phyloP scores from a whole-genome alignment of 2,113 vertebrate genomes.

The Callaeas wilsoni region DNA sequence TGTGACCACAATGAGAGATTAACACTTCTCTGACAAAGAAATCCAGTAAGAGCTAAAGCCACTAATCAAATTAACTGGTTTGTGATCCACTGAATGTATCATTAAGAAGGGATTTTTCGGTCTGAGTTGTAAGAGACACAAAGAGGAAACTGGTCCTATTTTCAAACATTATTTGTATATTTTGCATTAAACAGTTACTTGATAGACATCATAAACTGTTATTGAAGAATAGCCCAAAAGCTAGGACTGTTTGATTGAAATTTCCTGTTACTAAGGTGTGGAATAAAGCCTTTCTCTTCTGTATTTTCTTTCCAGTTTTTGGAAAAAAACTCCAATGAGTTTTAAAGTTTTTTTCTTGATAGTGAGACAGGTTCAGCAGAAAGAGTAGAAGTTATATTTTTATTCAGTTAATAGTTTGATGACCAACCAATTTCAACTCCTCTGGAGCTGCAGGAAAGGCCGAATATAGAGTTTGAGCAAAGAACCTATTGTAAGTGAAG shows the following conservation, averaged over 20 bases:
- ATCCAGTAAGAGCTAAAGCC: not conserved
- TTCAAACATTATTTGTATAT: not conserved
- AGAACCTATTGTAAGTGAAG: not conserved
- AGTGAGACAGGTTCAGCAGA: not conserved
- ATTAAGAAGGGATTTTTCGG: not conserved
- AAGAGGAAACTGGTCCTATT: not conserved
- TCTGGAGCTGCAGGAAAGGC: not conserved
- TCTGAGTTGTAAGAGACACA: not conserved
- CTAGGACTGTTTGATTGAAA: not conserved
- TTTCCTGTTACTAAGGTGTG: not conserved
- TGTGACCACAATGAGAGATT: not conserved
- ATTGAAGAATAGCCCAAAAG: not conserved
- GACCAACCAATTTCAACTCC: not conserved
- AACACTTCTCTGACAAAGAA: not conserved
- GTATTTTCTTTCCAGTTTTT: not conserved
- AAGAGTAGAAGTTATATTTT: not conserved
- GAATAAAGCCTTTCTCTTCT: not conserved
- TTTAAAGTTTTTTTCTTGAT: not conserved
- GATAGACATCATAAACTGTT: not conserved
- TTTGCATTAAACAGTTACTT: not conserved
- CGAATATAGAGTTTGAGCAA: not conserved
- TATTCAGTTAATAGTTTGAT: not conserved
- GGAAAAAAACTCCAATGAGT: too few species aligned
- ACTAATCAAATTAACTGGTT: not conserved
- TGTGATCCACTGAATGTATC: not conserved